phyloP scores from a whole-genome alignment of 2,797 vertebrate species.

The Emydoidea blandingii region DNA sequence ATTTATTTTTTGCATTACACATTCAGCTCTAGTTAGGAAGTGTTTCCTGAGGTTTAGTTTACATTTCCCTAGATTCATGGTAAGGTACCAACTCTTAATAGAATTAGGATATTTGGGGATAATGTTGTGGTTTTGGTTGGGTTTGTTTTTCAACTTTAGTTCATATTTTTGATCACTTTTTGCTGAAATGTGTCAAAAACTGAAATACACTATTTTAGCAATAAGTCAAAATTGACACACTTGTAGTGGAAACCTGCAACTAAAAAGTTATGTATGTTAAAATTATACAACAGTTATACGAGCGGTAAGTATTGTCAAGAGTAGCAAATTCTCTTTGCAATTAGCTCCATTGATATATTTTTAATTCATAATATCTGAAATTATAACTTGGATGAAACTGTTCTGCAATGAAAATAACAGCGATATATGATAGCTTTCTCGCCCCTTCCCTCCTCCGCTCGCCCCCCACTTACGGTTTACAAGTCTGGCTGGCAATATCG shows the following conservation, averaged over 20 bases:
- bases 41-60: not conserved
- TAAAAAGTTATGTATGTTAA: not conserved
- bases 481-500: conserved; percentile 89
- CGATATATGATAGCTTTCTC: not conserved
- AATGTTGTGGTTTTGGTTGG: not conserved
- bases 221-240: not conserved
- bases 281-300: not conserved
- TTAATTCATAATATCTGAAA: not conserved
- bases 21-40: not conserved
- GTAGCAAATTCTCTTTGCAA: not conserved
- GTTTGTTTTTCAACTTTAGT: not conserved
- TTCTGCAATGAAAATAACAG: not conserved
- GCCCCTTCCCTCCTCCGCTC: not conserved
- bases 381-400: not conserved
- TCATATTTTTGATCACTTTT: not conserved
- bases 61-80: not conserved
- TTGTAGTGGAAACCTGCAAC: not conserved
- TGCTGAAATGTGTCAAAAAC: not conserved
- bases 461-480: conserved; percentile 89
- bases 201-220: not conserved
- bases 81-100: not conserved
- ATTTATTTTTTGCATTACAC: not conserved
- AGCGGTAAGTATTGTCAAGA: not conserved
- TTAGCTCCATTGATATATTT: not conserved
- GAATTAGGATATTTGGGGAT: not conserved